Base-by-base conservation (phyloP, 2,888 invertebrate species). In the Kryphioiulus occultus region DNA sequence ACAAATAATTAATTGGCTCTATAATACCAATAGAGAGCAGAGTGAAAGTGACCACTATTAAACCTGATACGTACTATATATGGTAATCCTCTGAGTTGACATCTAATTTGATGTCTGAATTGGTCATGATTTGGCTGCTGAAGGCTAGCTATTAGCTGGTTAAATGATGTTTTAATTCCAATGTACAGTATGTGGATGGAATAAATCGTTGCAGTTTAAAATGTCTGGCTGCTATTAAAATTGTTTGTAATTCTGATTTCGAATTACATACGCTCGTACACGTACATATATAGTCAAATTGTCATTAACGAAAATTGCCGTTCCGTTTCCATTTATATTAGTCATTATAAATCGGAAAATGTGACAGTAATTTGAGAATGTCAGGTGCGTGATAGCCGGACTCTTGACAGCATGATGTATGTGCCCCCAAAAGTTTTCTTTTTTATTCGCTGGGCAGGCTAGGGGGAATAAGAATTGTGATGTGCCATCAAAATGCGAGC, bases 301-400 rank as follows among this genome's bases (percentile, higher is more conserved):
- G 26, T 12, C 68, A 68, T 68, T 26, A 26, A 47, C 22, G 26
- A 68, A 68, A 26, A 12, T 68, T 68, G 15, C 68, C 12, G 12
- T 59, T 59, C n/a, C 15, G 26, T 68, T 26, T 68, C 68, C 26
- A 68, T 68, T 68, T 59, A 59, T 68, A 68, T 68, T 26, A 68
- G 68, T 68, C 9, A 39, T 39, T 9, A 26, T 26, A 26, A 26
- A 68, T 68, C 68, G 26, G 26, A 12, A 68, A 26, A 68, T 26
- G 68, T 68, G 68, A 68, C 68, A 68, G 68, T 68, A 68, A 68
- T 68, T 68, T 68, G 68, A 68, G 68, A 68, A 68, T 68, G 68
- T 68, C 68, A 68, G 68, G 68, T 68, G 68, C 12, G 68, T 26
- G 68, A 26, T 68, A 68, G 26, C 68, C 26, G 68, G 5, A 26